Evolutionary conservation across 2,888 invertebrate species (phyloP), one percentile per base, ranked within the genome.

Genomic region (Brachyptera risi): DNA sequence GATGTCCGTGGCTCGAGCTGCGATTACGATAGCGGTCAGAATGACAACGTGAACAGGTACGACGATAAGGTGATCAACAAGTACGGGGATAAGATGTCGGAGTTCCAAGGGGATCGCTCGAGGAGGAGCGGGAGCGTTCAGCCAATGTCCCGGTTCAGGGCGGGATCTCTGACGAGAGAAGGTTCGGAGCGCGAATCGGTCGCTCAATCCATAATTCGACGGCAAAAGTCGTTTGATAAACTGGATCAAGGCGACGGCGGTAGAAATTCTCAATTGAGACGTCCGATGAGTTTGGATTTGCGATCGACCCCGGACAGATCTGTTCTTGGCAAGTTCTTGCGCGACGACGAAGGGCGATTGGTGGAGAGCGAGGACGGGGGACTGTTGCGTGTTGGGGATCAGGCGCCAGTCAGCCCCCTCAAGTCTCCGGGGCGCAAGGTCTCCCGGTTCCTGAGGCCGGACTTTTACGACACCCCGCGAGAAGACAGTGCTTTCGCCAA

Each of bases 391-490:
- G 42, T 42, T 5, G 9, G 17, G 42, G 47, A 21, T 5, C n/a
- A 50, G 4, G 26, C 31, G 1, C 4, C 47, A 3, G 24, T 24
- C 2, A 49, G 49, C n/a, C 50, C 50, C 15, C n/a, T 15, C n/a
- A 31, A 19, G n/a, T 59, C 59, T n/a, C 54, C 54, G 4, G 37
- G 54, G 3, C 82, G 85, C 56, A 80, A 86, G 65, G 82, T 87
- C 61, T 88, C 87, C 7, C 78, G 91, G 61, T 90, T 90, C 74
- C 75, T 91, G 61, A 80, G 90, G 27, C 87, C 90, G 0, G 90
- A 91, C 73, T 90, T 90, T 71, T 88, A 85, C 71, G 88, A 90
- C 65, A 77, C 84, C 1, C 82, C 84, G 7, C 74, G 80, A 19
- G 86, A 86, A 61, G 88, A 88, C 68, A 86, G 82, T 69, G 76